Base-by-base conservation (phyloP, 2,888 invertebrate species). In the Metalampra italica region DNA sequence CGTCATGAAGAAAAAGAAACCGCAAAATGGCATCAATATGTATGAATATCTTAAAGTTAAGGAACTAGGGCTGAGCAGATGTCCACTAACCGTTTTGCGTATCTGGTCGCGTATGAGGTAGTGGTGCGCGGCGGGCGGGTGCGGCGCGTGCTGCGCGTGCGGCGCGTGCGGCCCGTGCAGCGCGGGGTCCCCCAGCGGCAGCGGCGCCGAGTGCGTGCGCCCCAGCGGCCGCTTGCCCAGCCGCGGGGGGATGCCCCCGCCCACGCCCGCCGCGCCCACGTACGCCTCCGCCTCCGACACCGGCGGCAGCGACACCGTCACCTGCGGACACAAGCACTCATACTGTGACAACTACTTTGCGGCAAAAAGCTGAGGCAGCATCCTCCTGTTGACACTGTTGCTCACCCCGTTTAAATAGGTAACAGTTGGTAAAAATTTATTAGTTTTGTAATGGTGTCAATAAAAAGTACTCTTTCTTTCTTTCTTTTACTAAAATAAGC, bases 201-300 rank as follows among this genome's bases (percentile, higher is more conserved):
- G 84, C 0, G 97, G 97, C 3, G 98, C 98, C 42, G 98, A 98
- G 86, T 98, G 98, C 51, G 98, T 98, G 73, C 98, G 93, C 51
- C 97, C 97, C 64, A 97, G 90, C 32, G 96, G 96, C 46, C 96
- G 90, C 88, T 94, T 94, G 86, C 91, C 91, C 50, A 94, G 91
- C 65, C 94, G 91, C 59, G 92, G 92, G 57, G 91, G 56, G 43
- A 22, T 15, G 30, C 42, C 51, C 36, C 38, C 49, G 71, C 68
- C 62, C 91, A 92, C 92, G 75, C 95, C 96, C 51, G 96, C 95
- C 77, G 96, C 96, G 32, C 37, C 92, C 13, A 94, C 93, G 59
- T 94, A 91, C 43, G 95, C 92, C 75, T 95, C 96, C 51, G 95
- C 95, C 77, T 96, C 96, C 32, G 94, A 94, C 50, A 95, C 93